Evolutionary conservation across 1,140 invertebrate species (phyloP).

Genomic region (Cotesia glomerata): DNA sequence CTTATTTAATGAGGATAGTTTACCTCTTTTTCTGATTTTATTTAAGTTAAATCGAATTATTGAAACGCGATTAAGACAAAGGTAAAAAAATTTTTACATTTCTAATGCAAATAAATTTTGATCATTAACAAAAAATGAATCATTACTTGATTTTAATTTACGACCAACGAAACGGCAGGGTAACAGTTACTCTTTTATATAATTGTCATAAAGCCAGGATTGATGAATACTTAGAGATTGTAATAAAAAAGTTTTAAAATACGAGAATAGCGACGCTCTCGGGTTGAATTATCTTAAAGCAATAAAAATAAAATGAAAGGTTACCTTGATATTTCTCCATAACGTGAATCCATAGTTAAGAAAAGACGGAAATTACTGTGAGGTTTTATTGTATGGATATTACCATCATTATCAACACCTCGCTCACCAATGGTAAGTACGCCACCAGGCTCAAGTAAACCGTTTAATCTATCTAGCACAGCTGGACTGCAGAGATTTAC

Average conservation of each 20-base stretch:
- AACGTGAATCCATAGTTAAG: slow-evolving; percentile 91
- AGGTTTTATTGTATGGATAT: slow-evolving; percentile 78
- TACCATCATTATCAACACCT: slow-evolving; percentile 76
- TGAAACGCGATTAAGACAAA: no score
- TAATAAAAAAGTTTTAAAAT: not conserved
- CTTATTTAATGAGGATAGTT: no score
- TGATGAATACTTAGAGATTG: no score
- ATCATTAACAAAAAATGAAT: no score
- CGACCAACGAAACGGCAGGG: no score
- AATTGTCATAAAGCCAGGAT: no score
- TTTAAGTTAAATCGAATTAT: no score
- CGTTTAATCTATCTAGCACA: slow-evolving; percentile 95
- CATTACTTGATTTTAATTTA: no score
- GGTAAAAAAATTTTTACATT: no score
- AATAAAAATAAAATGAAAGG: not conserved
- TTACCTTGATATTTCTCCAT: slow-evolving; percentile 91
- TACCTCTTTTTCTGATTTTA: no score
- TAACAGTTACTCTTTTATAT: no score
- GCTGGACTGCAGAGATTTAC: slow-evolving; percentile 97
- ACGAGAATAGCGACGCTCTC: not conserved
- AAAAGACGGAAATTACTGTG: slow-evolving; percentile 94
- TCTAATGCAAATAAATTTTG: no score
- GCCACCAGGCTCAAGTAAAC: slow-evolving; percentile 91
- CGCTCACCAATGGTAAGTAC: slow-evolving; percentile 90
- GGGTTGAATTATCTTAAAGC: not conserved